These are phyloP conservation scores for Megalops cyprinoides DNA, from an alignment of 2,797 vertebrate genomes.

Conservation along the genomic window DNA sequence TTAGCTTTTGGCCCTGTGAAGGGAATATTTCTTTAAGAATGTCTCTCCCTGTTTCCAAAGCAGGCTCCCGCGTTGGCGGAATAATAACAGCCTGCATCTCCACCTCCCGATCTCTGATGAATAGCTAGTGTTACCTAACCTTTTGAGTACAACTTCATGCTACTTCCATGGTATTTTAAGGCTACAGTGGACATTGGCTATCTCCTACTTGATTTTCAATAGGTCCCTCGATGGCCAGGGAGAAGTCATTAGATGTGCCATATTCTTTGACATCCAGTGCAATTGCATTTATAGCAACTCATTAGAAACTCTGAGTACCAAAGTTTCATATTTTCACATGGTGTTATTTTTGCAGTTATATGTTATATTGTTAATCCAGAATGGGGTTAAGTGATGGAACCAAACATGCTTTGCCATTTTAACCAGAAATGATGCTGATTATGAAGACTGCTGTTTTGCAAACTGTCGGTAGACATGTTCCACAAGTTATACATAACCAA, in stretches of 20 bases:
- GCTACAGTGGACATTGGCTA: background rate
- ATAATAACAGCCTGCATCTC: background rate
- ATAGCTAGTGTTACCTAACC: slow-evolving; percentile 9
- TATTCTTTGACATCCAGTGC: background rate
- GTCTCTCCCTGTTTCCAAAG: background rate
- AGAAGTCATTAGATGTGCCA: background rate
- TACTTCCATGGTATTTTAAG: background rate
- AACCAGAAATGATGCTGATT: too few relatives aligned
- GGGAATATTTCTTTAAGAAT: slow-evolving; percentile 15
- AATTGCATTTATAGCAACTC: background rate
- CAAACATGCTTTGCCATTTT: too few relatives aligned
- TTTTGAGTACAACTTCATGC: background rate
- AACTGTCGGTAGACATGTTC: too few relatives aligned
- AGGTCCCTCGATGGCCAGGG: background rate
- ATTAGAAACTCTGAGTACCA: too few relatives aligned
- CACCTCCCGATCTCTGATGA: background rate
- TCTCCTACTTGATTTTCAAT: background rate
- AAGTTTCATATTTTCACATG: too few relatives aligned
- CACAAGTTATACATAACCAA: too few relatives aligned
- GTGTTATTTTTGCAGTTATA: background rate
- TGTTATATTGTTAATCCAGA: too few relatives aligned
- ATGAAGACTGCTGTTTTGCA: too few relatives aligned
- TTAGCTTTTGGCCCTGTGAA: slow-evolving; percentile 17
- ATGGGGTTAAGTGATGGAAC: too few relatives aligned
- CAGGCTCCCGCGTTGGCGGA: background rate